Evolutionary conservation across 1,140 invertebrate species (phyloP).

Genomic region (Panagrolaimus sp.): DNA sequence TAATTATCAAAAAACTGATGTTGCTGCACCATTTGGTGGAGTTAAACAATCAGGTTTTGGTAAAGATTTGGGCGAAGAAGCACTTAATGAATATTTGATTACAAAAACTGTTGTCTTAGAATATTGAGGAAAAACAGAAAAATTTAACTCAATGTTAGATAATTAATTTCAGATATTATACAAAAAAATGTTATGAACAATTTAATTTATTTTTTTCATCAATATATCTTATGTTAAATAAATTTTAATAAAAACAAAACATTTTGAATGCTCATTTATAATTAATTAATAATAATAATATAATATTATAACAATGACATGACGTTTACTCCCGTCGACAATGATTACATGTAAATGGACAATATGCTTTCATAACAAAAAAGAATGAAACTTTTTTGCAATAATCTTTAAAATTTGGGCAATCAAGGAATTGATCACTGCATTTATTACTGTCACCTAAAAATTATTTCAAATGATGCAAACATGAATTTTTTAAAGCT

Average conservation of each 20-base stretch:
- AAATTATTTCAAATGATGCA: neutral
- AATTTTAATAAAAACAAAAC: neutral
- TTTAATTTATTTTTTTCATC: neutral
- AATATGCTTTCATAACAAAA: conserved; percentile 58
- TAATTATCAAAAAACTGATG: conserved; percentile 90
- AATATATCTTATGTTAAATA: neutral
- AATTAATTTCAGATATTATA: conserved; percentile 1
- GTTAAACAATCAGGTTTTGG: conserved; percentile 94
- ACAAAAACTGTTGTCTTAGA: conserved; percentile 89
- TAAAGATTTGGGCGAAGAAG: conserved; percentile 87
- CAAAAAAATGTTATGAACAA: neutral
- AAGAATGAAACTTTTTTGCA: conserved; percentile 56
- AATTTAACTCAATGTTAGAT: neutral
- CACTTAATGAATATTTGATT: conserved; percentile 86
- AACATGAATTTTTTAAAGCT: too few relatives aligned
- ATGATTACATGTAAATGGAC: conserved; percentile 27
- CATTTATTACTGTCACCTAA: conserved; percentile 22
- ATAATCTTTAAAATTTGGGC: conserved; percentile 52
- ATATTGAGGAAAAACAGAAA: conserved; percentile 66
- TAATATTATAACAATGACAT: neutral
- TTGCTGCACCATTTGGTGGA: conserved; percentile 61
- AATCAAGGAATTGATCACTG: conserved; percentile 56
- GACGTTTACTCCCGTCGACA: conserved; percentile 4
- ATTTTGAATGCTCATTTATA: neutral
- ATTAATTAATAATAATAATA: neutral